Evolutionary conservation across 2,888 invertebrate genomes (phyloP).

Genomic region (Oscheius sp.): DNA sequence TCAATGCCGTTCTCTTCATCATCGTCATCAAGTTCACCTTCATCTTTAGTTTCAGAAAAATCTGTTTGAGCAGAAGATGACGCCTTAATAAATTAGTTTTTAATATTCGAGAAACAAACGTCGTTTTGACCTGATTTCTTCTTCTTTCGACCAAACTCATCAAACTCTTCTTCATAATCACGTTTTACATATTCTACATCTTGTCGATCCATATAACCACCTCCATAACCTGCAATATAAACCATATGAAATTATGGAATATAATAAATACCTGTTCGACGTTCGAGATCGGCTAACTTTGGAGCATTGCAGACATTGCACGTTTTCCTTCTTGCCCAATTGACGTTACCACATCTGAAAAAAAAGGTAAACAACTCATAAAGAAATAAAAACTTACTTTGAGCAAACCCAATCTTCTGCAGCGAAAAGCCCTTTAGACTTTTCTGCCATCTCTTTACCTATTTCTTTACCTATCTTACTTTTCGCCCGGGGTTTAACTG

Average conservation of each 20-base stretch:
- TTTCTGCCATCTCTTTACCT: conserved; percentile 96
- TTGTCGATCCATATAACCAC: conserved; percentile 74
- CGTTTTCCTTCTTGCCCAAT: conserved; percentile 93
- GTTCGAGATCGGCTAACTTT: conserved; percentile 77
- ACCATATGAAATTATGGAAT: neutral
- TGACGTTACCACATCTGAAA: conserved; percentile 91
- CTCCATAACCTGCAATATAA: conserved; percentile 72
- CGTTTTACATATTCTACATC: conserved; percentile 90
- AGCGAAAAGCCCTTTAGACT: conserved; percentile 84
- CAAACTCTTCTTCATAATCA: conserved; percentile 83
- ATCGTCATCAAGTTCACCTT: conserved; percentile 37
- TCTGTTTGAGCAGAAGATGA: neutral
- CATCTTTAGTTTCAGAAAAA: neutral
- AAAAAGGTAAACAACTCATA: neutral
- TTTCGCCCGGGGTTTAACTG: conserved; percentile 70
- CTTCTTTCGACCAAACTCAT: conserved; percentile 77
- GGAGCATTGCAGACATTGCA: conserved; percentile 99
- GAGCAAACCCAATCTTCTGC: conserved; percentile 99
- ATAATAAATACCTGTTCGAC: conserved; percentile 44
- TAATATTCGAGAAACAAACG: neutral
- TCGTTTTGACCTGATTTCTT: conserved; percentile 32
- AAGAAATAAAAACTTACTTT: conserved; percentile 76
- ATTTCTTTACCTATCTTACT: conserved; percentile 82
- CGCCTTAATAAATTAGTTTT: conserved; percentile 1
- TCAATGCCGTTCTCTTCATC: conserved; percentile 32